Conservation (phyloP, 2,888 invertebrate genomes). For the Allophyes oxyacanthae region DNA sequence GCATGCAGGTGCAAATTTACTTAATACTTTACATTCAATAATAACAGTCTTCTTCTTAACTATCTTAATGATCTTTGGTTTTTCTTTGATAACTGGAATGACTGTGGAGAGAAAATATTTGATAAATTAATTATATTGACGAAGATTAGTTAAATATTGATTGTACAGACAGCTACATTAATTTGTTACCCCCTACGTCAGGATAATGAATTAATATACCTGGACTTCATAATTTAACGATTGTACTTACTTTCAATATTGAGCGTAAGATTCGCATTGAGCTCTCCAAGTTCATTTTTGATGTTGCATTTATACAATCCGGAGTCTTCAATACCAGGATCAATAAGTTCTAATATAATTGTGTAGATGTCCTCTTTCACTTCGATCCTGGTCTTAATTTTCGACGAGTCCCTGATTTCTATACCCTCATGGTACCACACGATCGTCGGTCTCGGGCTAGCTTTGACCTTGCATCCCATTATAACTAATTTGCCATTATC, state of each 20-base stretch:
- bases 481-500: conserved; percentile 86
- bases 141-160: too few species aligned
- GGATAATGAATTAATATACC: not conserved
- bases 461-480: conserved; percentile 87
- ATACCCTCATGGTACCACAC: conserved; percentile 87
- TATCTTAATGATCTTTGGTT: conserved; percentile 96
- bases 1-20: conserved; percentile 97
- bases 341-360: conserved; percentile 95
- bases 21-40: conserved; percentile 97
- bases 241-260: conserved; percentile 97
- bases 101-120: conserved; percentile 85
- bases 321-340: conserved; percentile 98
- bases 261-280: conserved; percentile 98
- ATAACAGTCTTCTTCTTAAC: conserved; percentile 97
- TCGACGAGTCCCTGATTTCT: conserved; percentile 94
- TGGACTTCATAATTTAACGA: not conserved
- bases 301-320: conserved; percentile 99
- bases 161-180: too few species aligned
- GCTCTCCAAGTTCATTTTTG: conserved; percentile 98
- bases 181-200: not conserved
- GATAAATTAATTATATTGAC: not conserved
- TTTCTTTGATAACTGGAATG: conserved; percentile 97
- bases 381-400: conserved; percentile 94
- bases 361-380: conserved; percentile 95
- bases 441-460: conserved; percentile 86